These are phyloP conservation scores for Oreocharis arfaki DNA, from an alignment of 2,113 vertebrate genomes.

Conservation along the genomic window DNA sequence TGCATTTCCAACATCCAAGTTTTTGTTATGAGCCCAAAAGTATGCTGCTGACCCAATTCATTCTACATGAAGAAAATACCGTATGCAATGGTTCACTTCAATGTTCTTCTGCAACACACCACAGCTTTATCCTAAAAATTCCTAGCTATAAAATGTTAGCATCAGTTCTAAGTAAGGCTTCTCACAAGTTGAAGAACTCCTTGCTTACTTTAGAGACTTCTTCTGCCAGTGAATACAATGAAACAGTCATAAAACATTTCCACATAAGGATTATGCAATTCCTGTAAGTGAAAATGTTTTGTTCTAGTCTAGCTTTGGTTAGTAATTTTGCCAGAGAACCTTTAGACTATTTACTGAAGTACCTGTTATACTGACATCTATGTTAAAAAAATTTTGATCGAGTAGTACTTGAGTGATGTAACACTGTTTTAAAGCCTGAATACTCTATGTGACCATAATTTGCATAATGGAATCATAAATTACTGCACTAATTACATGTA, in stretches of 20 bases:
- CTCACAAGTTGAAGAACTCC: neutral
- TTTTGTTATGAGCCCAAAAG: neutral
- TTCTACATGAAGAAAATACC: neutral
- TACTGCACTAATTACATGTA: neutral
- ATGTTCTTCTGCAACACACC: neutral
- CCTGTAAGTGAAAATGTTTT: neutral
- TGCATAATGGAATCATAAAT: neutral
- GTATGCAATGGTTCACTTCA: neutral
- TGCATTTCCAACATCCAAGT: neutral
- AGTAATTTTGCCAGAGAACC: neutral
- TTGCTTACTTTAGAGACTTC: neutral
- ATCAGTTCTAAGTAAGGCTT: neutral
- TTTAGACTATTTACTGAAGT: neutral
- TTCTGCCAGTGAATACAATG: neutral
- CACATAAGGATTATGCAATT: neutral
- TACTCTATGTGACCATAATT: neutral
- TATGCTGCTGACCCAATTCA: neutral
- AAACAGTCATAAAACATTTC: neutral
- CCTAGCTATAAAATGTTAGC: neutral
- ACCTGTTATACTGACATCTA: neutral
- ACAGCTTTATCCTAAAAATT: neutral
- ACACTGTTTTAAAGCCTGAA: neutral
- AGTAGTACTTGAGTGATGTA: neutral
- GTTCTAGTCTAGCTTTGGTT: neutral
- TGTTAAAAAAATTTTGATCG: neutral